These are phyloP conservation scores for Halyomorpha halys DNA, from an alignment of 1,140 invertebrate genomes.

Conservation along the genomic window DNA sequence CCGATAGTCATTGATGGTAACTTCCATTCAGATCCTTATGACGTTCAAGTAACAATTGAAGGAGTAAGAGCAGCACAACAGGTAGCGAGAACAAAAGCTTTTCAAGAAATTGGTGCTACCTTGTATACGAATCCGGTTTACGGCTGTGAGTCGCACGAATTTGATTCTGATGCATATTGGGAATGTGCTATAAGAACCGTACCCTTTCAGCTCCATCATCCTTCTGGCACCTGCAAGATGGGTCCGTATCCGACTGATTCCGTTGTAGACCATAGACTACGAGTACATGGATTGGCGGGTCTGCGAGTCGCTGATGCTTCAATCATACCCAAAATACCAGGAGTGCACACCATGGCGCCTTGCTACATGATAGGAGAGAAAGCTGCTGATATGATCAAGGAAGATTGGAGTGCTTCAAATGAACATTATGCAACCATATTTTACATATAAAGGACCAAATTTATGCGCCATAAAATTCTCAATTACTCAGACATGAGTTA, in stretches of 20 bases:
- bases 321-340: conserved; percentile 34
- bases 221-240: conserved; percentile 48
- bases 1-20: conserved; percentile 48
- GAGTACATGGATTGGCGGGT: conserved; percentile 36
- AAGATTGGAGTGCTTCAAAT: not conserved
- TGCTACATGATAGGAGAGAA: conserved; percentile 43
- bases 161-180: conserved; percentile 48
- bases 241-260: conserved; percentile 40
- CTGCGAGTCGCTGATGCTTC: conserved; percentile 37
- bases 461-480: no score
- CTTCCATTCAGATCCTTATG: conserved; percentile 36
- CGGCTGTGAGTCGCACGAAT: conserved; percentile 39
- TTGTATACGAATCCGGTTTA: not conserved
- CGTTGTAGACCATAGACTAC: conserved; percentile 39
- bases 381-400: no score
- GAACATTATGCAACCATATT: no score
- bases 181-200: conserved; percentile 45
- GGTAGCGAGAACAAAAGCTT: conserved; percentile 45
- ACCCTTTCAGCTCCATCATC: conserved; percentile 43
- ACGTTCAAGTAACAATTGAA: conserved; percentile 34
- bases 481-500: no score
- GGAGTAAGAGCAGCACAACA: conserved; percentile 42
- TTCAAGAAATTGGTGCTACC: conserved; percentile 39
- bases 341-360: conserved; percentile 36
- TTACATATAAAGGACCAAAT: no score